Base-by-base conservation (phyloP, 1,140 invertebrate species). In the Grapholita molesta region DNA sequence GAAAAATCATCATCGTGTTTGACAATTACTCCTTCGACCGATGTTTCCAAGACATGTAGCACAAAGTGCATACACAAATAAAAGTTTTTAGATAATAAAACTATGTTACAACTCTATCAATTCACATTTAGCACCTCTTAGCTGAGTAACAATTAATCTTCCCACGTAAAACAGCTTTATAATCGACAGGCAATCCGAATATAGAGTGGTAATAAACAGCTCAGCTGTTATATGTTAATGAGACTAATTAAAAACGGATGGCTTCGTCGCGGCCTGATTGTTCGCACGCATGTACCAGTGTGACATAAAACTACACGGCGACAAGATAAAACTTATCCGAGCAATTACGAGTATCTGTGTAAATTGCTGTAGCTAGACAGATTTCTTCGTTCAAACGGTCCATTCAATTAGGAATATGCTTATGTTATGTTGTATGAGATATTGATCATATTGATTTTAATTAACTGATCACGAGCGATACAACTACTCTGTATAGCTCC, bases 221-320 rank as follows among this genome's bases (percentile, higher is more conserved):
- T 48, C 55, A 61, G 28, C 55, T 61, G 55, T 28, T 61, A 30
- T 15, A 61, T 32, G 55, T 23, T 61, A 61, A 61, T 61, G 21
- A 28, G 25, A 61, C 24, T 61, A 61, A 61, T 61, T 28, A 61
- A 30, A 30, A 61, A n/a, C 55, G 55, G 55, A 30, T 57, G 53
- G 53, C 53, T 57, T 25, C 55, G 55, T 61, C 24, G 23, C 55
- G 55, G 55, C 15, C 55, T 61, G 55, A 28, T 61, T 61, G 55
- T 32, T 24, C 55, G 55, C 55, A 28, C 55, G 55, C 25, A 15
- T 30, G 55, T 61, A 61, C 23, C 48, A 23, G 23, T 12, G n/a
- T 55, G 53, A 25, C 53, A 55, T 55, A 61, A 61, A 61, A 30
- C 55, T 61, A 28, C 11, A 61, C n/a, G 25, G 25, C 15, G 12